phyloP scores from a whole-genome alignment of 2,113 vertebrate species.

The Ceyx melanurus region DNA sequence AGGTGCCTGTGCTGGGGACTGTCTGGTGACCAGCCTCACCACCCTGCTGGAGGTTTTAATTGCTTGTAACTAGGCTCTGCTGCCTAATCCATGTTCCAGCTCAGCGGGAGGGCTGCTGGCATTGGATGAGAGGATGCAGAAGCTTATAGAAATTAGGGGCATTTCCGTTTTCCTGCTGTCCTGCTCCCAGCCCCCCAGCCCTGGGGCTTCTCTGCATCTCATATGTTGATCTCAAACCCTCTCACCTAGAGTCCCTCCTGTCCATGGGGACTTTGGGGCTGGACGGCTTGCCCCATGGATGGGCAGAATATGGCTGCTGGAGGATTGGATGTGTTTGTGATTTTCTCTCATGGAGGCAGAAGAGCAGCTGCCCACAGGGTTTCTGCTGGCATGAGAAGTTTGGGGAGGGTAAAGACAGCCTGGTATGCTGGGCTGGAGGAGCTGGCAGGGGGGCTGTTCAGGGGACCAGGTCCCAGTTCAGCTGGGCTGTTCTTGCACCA shows the following conservation, averaged over 20 bases:
- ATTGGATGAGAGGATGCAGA: neutral
- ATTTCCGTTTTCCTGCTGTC: neutral
- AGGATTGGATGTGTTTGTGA: fast-evolving
- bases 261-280: neutral
- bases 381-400: neutral
- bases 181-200: fast-evolving
- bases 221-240: neutral
- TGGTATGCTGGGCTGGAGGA: neutral
- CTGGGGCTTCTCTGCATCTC: fast-evolving
- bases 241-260: fast-evolving
- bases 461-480: fast-evolving
- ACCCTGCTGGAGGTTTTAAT: neutral
- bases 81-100: neutral
- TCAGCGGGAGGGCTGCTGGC: fast-evolving
- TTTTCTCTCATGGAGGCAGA: neutral
- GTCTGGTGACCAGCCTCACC: fast-evolving
- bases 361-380: fast-evolving
- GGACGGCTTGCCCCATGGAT: fast-evolving
- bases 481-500: fast-evolving
- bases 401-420: neutral
- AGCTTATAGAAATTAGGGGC: conserved; percentile 13
- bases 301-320: fast-evolving
- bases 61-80: neutral
- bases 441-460: neutral
- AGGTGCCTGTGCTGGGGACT: neutral